Evolutionary conservation across 2,797 vertebrate genomes (phyloP), one percentile per base, ranked within the genome.

Genomic region (Champsocephalus gunnari): DNA sequence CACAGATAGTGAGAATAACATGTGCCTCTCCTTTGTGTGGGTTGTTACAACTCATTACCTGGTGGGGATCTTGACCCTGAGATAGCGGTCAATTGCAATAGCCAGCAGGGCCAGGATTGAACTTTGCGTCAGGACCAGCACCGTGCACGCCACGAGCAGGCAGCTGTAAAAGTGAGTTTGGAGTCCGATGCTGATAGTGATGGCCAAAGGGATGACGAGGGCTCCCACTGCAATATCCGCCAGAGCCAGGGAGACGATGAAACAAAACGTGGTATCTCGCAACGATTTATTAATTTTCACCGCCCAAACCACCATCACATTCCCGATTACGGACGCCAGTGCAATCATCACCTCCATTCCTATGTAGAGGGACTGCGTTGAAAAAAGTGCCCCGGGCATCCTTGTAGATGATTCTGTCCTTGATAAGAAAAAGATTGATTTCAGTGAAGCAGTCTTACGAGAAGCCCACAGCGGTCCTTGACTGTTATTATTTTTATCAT

Each of bases 261-360:
- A 99, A 87, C 96, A 98, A 92, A 99, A 99, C 49, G 98, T 99
- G 76, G 96, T 98, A 43, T 99, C 98, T 69, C 97, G 91, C 71
- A 99, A 71, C 0, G 97, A 96, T 70, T 96, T 97, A 87, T 98
- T 99, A 86, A 98, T 97, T 77, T 95, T 98, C 90, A 99, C 98
- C 2, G 98, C 98, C 98, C 98, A 99, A 51, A 99, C 98, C 77
- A 99, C 98, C 96, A 99, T 95, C 87, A 99, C 97, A 3, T 99
- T 99, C 19, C 98, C 98, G 0, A 97, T 91, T 8, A 99, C 96
- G 0, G 98, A 99, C 45, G 97, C 95, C 63, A 99, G 75, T 1
- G 98, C 97, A 8, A 99, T 98, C 86, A 96, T 87, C 77, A 98
- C 96, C 89, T 99, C 98, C 90, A 98, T 97, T 28, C 94, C 95